phyloP scores from a whole-genome alignment of 2,113 vertebrate genomes.

The Toxotes jaculatrix region DNA sequence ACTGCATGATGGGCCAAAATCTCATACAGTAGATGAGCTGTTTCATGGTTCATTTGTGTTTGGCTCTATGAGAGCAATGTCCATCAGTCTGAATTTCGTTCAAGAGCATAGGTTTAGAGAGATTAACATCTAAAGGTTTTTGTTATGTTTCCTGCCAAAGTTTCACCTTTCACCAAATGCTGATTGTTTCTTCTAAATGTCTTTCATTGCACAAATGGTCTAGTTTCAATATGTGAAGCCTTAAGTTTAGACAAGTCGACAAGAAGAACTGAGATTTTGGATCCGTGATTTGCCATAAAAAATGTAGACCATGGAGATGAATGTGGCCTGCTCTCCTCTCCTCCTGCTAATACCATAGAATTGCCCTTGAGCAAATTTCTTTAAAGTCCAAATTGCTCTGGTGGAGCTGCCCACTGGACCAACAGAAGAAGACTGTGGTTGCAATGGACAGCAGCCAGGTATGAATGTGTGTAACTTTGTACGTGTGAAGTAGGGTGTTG shows the following conservation, averaged over 20 bases:
- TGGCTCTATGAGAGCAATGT: not conserved
- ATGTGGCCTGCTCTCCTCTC: constrained; percentile 42
- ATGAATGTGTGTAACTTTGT: constrained; percentile 69
- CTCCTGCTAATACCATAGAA: constrained; percentile 54
- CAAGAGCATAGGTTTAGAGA: not conserved
- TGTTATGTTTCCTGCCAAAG: not conserved
- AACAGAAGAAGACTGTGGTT: constrained; percentile 71
- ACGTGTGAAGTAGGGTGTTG: constrained; percentile 62
- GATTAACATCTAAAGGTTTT: not conserved
- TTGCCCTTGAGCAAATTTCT: constrained; percentile 63
- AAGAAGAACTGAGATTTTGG: constrained; percentile 43
- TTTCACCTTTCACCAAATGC: not conserved
- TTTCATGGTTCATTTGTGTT: not conserved
- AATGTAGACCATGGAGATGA: constrained; percentile 36
- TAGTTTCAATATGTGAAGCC: constrained; percentile 18
- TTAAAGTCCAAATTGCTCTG: constrained; percentile 53
- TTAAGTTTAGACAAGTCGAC: constrained; percentile 45
- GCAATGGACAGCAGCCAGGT: constrained; percentile 55
- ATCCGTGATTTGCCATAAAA: constrained; percentile 50
- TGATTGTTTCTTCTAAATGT: constrained; percentile 25
- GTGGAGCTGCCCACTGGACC: constrained; percentile 59
- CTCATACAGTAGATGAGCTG: not conserved
- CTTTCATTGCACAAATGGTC: constrained; percentile 39
- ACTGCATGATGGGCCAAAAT: not conserved
- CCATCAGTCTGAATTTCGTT: not conserved